Evolutionary conservation across 2,888 invertebrate species (phyloP).

Genomic region (Girardia tigrina): DNA sequence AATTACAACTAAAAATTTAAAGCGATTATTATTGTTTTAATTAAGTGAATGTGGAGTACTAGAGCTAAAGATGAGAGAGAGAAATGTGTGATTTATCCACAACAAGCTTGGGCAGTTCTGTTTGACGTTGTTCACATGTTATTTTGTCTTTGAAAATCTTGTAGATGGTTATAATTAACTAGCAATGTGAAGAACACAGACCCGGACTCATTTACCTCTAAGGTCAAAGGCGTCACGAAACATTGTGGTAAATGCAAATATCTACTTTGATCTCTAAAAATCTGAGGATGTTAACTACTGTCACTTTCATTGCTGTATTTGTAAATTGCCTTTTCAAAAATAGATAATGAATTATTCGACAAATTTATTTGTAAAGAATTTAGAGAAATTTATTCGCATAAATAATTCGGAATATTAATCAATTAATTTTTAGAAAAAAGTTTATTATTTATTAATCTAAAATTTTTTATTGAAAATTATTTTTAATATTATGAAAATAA

Average conservation of each 20-base stretch:
- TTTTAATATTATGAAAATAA: too few species aligned
- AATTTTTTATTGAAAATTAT: too few species aligned
- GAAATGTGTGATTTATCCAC: conserved; percentile 23
- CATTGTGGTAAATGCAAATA: conserved; percentile 23
- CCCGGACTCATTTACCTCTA: conserved; percentile 23
- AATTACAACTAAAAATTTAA: background rate
- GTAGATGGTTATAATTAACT: conserved; percentile 4
- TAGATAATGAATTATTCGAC: conserved; percentile 2
- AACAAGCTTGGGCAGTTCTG: conserved; percentile 20
- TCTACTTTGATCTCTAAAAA: conserved; percentile 11
- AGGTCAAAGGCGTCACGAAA: conserved; percentile 23
- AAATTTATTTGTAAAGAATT: background rate
- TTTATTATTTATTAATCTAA: too few species aligned
- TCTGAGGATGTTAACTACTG: conserved; percentile 14
- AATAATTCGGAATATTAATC: background rate
- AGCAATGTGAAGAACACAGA: background rate
- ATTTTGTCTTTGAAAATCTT: conserved; percentile 19
- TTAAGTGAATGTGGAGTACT: conserved; percentile 1
- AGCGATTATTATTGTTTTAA: conserved; percentile 1
- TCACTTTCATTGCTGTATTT: conserved; percentile 17
- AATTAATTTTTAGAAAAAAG: too few species aligned
- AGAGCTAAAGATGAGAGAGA: conserved; percentile 9
- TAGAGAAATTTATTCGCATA: background rate
- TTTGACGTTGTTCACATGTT: conserved; percentile 23
- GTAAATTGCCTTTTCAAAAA: background rate